phyloP scores from a whole-genome alignment of 2,797 vertebrate genomes.

The Phalloptychus januarius region DNA sequence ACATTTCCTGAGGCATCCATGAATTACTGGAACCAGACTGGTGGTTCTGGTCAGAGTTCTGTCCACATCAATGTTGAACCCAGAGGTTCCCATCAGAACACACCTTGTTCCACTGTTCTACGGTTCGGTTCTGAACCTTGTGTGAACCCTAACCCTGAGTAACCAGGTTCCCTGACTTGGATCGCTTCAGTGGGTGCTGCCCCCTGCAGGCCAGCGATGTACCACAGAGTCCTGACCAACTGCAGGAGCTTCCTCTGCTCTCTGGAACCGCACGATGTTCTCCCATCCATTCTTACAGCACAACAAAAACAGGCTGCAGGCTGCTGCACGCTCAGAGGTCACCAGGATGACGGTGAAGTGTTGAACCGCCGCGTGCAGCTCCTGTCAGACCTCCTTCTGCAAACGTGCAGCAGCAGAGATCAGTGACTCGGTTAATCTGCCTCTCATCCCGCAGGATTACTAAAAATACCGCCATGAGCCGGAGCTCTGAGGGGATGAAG shows the following conservation, averaged over 20 bases:
- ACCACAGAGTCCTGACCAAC: neutral
- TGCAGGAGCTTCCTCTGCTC: neutral
- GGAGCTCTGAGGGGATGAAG: slow-evolving; percentile 68
- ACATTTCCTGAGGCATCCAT: neutral
- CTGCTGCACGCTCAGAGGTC: slow-evolving; percentile 31
- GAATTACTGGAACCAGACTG: too few species aligned
- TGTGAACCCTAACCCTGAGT: too few species aligned
- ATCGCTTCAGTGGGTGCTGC: neutral
- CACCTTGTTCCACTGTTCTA: too few species aligned
- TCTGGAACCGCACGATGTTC: neutral
- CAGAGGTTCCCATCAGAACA: too few species aligned
- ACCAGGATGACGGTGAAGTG: slow-evolving; percentile 18
- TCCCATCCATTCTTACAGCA: too few species aligned
- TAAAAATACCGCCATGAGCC: slow-evolving; percentile 77
- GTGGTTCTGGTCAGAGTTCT: too few species aligned
- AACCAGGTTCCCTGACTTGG: too few species aligned
- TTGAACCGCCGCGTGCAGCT: slow-evolving; percentile 14
- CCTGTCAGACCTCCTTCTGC: slow-evolving; percentile 11
- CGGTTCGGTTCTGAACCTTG: too few species aligned
- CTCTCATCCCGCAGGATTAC: slow-evolving; percentile 73
- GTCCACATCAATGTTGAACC: too few species aligned
- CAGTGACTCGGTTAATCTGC: slow-evolving; percentile 64
- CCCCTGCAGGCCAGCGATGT: neutral
- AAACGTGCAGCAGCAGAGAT: slow-evolving; percentile 61
- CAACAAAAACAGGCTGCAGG: neutral